A percentile compares a stretch with the other conserved stretches of the same genome.
Evolutionary conservation across 2,888 invertebrate species (phyloP).

Genomic region (Argyresthia goedartella): DNA sequence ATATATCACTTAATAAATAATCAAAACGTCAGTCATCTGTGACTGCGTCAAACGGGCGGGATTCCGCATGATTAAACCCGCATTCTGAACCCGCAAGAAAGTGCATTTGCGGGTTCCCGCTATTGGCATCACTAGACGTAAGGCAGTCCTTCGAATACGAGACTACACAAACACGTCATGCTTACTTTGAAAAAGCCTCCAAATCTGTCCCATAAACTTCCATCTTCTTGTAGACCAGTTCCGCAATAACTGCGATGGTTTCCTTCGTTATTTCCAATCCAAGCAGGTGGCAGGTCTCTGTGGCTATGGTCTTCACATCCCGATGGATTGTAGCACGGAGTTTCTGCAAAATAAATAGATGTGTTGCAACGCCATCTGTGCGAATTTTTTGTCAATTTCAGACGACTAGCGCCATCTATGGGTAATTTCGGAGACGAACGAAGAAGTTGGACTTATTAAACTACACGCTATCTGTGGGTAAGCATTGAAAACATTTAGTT

Average conservation of each 20-base stretch:
- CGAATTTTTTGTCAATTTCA: neutral
- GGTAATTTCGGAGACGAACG: too few species aligned
- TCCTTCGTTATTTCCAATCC: slow-evolving; percentile 63
- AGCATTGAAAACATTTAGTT: too few species aligned
- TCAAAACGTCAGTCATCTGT: too few species aligned
- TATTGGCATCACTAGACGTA: too few species aligned
- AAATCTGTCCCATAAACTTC: slow-evolving; percentile 69
- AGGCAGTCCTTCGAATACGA: too few species aligned
- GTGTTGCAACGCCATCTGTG: neutral
- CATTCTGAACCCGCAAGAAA: too few species aligned
- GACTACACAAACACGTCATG: slow-evolving; percentile 1
- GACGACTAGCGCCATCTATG: slow-evolving; percentile 22
- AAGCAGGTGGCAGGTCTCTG: slow-evolving; percentile 62
- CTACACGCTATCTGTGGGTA: too few species aligned
- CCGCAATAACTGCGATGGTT: slow-evolving; percentile 71
- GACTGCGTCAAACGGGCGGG: too few species aligned
- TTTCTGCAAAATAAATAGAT: slow-evolving; percentile 53
- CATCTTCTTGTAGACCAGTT: slow-evolving; percentile 71
- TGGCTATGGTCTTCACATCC: slow-evolving; percentile 65
- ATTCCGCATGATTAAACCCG: too few species aligned
- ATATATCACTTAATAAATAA: too few species aligned
- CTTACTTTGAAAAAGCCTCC: slow-evolving; percentile 76
- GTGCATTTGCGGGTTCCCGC: too few species aligned
- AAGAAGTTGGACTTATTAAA: too few species aligned
- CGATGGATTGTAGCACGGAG: slow-evolving; percentile 67